phyloP scores from a whole-genome alignment of 1,140 invertebrate genomes.

The Bilobella aurantiaca region DNA sequence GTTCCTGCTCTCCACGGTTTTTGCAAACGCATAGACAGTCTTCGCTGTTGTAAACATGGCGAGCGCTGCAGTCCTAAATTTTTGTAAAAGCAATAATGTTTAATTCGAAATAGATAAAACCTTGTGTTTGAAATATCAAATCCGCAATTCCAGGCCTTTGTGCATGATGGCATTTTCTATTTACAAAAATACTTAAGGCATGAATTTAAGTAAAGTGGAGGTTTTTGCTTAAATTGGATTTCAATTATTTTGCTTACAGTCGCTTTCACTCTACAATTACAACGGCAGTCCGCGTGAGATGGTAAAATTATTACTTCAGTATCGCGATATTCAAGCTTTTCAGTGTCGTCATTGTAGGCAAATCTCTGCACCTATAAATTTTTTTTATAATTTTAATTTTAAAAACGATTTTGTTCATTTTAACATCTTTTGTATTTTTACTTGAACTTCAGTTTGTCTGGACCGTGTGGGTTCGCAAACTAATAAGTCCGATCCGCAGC shows the following conservation, averaged over 20 bases:
- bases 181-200: too few relatives aligned
- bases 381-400: background rate
- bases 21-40: conserved; percentile 19
- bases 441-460: conserved; percentile 11
- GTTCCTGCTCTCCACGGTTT: conserved; percentile 1
- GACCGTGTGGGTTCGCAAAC: conserved; percentile 13
- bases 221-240: background rate
- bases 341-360: conserved; percentile 2
- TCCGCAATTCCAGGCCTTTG: too few relatives aligned
- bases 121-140: too few relatives aligned
- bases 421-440: too few relatives aligned
- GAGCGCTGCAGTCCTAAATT: conserved; percentile 15
- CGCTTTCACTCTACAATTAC: conserved; percentile 17
- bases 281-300: conserved; percentile 12
- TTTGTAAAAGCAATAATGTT: background rate
- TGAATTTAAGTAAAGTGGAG: too few relatives aligned
- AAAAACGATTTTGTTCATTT: too few relatives aligned
- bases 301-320: background rate
- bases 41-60: conserved; percentile 11
- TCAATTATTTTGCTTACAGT: background rate
- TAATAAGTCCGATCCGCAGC: conserved; percentile 17
- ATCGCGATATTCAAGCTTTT: conserved; percentile 6
- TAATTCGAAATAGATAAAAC: background rate
- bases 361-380: conserved; percentile 12
- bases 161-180: background rate